phyloP scores from a whole-genome alignment of 2,797 vertebrate species.

The Chelidonichthys spinosus region DNA sequence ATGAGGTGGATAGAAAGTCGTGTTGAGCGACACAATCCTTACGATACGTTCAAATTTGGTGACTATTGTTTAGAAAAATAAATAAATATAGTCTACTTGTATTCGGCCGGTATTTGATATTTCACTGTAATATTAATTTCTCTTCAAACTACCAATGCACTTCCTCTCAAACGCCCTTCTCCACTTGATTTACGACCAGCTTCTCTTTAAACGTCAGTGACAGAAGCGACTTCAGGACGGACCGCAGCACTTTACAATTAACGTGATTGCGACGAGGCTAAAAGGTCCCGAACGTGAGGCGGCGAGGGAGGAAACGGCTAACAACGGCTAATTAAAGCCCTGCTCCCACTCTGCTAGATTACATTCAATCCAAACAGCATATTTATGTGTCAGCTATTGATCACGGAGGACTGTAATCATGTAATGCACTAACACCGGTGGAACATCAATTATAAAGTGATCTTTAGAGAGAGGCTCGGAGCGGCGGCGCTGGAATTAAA shows the following conservation, averaged over 20 bases:
- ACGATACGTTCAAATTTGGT: too few species aligned
- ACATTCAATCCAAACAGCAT: conserved; percentile 43
- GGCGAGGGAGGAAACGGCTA: conserved; percentile 51
- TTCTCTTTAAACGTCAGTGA: conserved; percentile 23
- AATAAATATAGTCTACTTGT: too few species aligned
- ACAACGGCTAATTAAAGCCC: conserved; percentile 68
- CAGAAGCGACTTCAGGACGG: conserved; percentile 49
- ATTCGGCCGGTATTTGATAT: too few species aligned
- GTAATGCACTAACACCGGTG: conserved; percentile 55
- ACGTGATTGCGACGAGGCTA: conserved; percentile 52
- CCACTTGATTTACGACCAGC: conserved; percentile 39
- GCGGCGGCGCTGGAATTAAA: conserved; percentile 13
- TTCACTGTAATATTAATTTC: neutral
- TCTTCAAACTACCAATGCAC: neutral
- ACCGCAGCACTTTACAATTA: conserved; percentile 58
- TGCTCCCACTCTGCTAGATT: conserved; percentile 70
- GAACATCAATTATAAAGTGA: conserved; percentile 69
- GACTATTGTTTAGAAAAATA: too few species aligned
- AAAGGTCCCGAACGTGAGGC: conserved; percentile 46
- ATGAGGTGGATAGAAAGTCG: too few species aligned
- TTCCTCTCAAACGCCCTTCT: neutral
- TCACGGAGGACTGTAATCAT: conserved; percentile 60
- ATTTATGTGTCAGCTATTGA: conserved; percentile 74
- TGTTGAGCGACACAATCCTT: too few species aligned
- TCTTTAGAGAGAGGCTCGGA: conserved; percentile 36